Base-by-base conservation (phyloP, 2,888 invertebrate genomes). In the Folsomia candida region DNA sequence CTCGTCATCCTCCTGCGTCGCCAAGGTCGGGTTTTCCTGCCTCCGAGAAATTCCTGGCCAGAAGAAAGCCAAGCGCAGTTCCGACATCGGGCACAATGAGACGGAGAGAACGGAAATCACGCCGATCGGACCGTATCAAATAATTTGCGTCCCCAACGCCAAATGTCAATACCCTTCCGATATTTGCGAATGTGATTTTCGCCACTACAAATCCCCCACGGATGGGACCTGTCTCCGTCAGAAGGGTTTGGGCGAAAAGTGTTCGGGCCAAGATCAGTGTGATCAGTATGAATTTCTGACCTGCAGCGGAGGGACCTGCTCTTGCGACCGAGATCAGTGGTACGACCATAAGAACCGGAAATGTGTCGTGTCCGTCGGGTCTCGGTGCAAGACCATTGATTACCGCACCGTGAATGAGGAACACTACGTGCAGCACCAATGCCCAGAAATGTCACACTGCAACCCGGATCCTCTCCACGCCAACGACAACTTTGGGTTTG, bases 91-190 rank as follows among this genome's bases (percentile, higher is more conserved):
- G 27, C 54, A 6, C 6, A 20, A n/a, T 14, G 20, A 54, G 22
- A 54, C 6, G 4, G 22, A 54, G 6, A 22, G 22, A 54, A 54
- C 4, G n/a, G 54, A 54, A 54, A 14, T n/a, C 22, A 22, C 6
- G 6, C 11, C 20, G 4, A 6, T 4, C 6, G 54, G 54, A 22
- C 6, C 18, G 4, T 54, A 54, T 54, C 54, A 54, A 54, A 54
- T 54, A 4, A 54, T 3, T 4, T 76, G 76, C 54, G 70, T 68
- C 11, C 29, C 64, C 2, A 64, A 76, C 29, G 76, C 76, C 6
- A 76, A 76, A 60, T 76, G 76, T 58, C 25, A 66, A 22, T 76
- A 70, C 54, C 76, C 76, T 0, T 72, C 73, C 24, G 74, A 76
- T 51, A 67, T 51, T 18, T 76, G 76, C 29, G 65, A 71, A 18